Base-by-base conservation (phyloP, 2,888 invertebrate species). In the Heliconius ethilla region DNA sequence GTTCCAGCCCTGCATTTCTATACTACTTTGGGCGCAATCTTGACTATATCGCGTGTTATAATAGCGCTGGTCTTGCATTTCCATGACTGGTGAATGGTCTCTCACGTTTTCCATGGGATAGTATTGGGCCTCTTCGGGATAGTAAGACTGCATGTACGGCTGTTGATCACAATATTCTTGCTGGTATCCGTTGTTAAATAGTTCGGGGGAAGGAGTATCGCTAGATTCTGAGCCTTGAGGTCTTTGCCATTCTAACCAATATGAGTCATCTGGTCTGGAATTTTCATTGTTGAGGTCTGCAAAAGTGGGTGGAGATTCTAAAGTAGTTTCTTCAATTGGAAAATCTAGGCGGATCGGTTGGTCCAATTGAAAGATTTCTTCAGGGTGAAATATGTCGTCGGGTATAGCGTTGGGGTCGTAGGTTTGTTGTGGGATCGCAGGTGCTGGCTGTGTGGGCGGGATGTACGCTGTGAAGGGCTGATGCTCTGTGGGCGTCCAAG, bases 331-430 rank as follows among this genome's bases (percentile, higher is more conserved):
- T 82, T 95, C 95, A 80, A 94, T 89, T 0, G 94, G 90, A 82
- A 95, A 96, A 84, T 96, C 96, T 0, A 96, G 91, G 83, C 96
- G 92, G 63, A 97, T 94, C 0, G 97, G 97, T 86, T 97, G 97
- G 85, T 97, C 97, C 79, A 97, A 89, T 87, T 97, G 97, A 89
- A 97, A 97, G 81, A 97, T 97, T 88, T 97, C 97, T 86, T 97
- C 97, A 0, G 97, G 97, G 86, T 97, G 97, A 87, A 97, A 97
- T 40, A 97, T 93, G 84, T 97, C 97, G 66, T 95, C 95, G 70
- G 96, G 95, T 37, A 96, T 92, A 0, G 95, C 90, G 0, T 95
- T 92, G 76, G 96, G 96, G 84, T 96, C 96, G 90, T 95, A 96
- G 33, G 94, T 90, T 63, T 93, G 92, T 77, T 80, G 90, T 79